Percentiles rank a stretch among this genome's conserved stretches.
Evolutionary conservation across 2,113 vertebrate species (phyloP).

Genomic region (Cygnus atratus): DNA sequence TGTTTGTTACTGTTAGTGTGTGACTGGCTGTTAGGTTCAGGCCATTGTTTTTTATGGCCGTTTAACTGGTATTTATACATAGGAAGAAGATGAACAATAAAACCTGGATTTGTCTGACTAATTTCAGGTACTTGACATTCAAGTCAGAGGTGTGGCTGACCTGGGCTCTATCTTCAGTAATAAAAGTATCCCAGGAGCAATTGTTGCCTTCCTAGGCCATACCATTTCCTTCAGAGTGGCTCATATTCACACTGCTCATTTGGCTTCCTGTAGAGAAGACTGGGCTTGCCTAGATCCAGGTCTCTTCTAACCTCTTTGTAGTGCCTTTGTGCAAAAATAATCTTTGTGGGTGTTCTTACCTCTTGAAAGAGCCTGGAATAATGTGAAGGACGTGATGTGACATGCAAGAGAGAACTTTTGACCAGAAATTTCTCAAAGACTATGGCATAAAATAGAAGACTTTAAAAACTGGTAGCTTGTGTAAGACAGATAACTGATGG

Average conservation of each 20-base stretch:
- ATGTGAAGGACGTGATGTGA: not conserved
- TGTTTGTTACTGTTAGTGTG: constrained; percentile 15
- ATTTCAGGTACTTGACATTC: not conserved
- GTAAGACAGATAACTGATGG: not conserved
- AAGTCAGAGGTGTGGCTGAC: not conserved
- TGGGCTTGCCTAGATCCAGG: not conserved
- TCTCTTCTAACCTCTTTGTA: not conserved
- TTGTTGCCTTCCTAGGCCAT: not conserved
- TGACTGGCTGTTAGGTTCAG: not conserved
- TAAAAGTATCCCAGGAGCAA: not conserved
- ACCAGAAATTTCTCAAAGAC: not conserved
- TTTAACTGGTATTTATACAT: not conserved
- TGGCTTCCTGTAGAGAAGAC: not conserved
- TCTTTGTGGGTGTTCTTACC: not conserved
- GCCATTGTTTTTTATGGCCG: not conserved
- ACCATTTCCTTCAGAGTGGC: not conserved
- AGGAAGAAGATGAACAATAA: not conserved
- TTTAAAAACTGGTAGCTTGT: not conserved
- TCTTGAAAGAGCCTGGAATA: not conserved
- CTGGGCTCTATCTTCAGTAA: not conserved
- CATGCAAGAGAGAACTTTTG: not conserved
- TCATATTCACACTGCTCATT: not conserved
- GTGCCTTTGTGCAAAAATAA: not conserved
- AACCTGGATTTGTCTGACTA: not conserved
- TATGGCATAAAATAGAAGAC: not conserved